Evolutionary conservation across 1,140 invertebrate species (phyloP).

Genomic region (Chrysoperla carnea): DNA sequence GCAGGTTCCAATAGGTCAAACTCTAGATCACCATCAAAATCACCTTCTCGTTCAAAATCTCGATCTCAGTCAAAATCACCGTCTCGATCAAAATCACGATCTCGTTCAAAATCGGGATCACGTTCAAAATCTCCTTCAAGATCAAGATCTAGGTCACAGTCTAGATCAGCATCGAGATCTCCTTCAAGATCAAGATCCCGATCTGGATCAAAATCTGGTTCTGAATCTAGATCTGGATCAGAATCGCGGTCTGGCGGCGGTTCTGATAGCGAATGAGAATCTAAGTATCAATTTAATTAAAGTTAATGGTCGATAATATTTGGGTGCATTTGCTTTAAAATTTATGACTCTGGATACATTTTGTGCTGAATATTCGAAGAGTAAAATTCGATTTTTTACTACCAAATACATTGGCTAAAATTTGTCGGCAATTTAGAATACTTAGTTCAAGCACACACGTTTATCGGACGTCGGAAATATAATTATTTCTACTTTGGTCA

Average conservation of each 20-base stretch:
- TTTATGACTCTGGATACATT: too few species aligned
- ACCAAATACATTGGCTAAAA: too few species aligned
- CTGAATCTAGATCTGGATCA: slow-evolving; percentile 17
- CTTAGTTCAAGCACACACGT: too few species aligned
- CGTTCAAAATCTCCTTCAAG: slow-evolving; percentile 9
- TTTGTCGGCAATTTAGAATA: too few species aligned
- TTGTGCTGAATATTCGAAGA: too few species aligned
- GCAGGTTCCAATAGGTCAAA: slow-evolving; percentile 2
- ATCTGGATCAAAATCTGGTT: slow-evolving; percentile 10
- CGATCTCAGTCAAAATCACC: slow-evolving; percentile 17
- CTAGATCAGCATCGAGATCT: slow-evolving; percentile 9
- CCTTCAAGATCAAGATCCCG: slow-evolving; percentile 9
- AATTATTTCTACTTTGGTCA: too few species aligned
- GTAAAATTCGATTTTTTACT: too few species aligned
- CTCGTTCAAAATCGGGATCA: slow-evolving; percentile 12
- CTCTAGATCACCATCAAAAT: slow-evolving; percentile 12
- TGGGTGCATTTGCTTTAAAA: too few species aligned
- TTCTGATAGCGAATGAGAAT: too few species aligned
- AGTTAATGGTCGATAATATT: too few species aligned
- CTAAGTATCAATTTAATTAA: too few species aligned
- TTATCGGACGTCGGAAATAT: too few species aligned
- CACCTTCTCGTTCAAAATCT: slow-evolving; percentile 17
- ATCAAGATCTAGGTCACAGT: slow-evolving; percentile 15
- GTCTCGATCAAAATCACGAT: slow-evolving; percentile 19
- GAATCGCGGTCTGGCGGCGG: not conserved